Base-by-base conservation (phyloP, 1,140 invertebrate species). In the Drosophila kanapiae region DNA sequence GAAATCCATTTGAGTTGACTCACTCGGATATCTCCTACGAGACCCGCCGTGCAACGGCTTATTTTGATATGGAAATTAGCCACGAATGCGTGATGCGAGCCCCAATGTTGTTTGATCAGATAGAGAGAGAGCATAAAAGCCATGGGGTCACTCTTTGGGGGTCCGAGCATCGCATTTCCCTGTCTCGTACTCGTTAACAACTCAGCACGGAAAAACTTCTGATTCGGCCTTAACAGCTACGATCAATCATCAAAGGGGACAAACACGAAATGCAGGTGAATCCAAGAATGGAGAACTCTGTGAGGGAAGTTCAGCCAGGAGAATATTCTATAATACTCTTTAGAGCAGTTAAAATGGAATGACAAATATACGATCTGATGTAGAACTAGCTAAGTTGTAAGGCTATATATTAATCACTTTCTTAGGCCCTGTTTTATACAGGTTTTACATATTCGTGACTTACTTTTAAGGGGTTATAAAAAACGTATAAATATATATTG, bases 1-100 rank as follows among this genome's bases (percentile, higher is more conserved):
- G 69, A 67, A 81, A 78, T 63, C 56, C 83, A 82, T 72, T 86
- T 75, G 63, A 68, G 47, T 49, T 62, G 54, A 62, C 43, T 64
- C 37, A 45, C 48, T 60, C 27, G 14, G 8, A 23, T 23, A 23
- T 23, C 23, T 23, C 23, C 23, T 23, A 23, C 23, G 74, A 78
- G 69, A 6, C 1, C 31, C 29, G 18, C 14, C 59, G 49, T 27
- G 45, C 40, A 64, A 56, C 79, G 62, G 56, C 75, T 85, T 78
- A 69, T 63, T 88, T 72, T 75, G 85, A 90, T 88, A 88, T 88
- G 84, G 75, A 88, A 88, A 88, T 88, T 85, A 90, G 85, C 74
- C 81, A 71, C 61, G 56, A 84, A 51, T 72, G 67, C 68, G 54
- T 69, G 76, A 37, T 59, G 54, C 23, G 18, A 75, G 45, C 37